Evolutionary conservation across 1,140 invertebrate species (phyloP).

Genomic region (Anadara kagoshimensis): DNA sequence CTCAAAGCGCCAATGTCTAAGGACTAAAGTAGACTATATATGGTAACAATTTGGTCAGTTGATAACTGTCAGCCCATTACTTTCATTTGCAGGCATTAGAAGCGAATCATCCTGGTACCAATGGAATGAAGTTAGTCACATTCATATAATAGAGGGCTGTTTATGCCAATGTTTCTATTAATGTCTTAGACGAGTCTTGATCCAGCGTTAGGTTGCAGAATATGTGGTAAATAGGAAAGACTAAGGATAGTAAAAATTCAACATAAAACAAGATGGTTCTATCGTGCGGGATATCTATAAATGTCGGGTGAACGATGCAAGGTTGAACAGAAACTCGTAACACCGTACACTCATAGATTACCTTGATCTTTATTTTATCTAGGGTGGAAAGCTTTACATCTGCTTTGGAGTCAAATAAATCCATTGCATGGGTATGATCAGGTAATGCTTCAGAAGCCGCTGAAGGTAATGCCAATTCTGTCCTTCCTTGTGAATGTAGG

Average conservation of each 20-base stretch:
- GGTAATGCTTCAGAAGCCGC: constrained; percentile 22
- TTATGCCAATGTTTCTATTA: background rate
- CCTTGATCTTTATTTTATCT: constrained; percentile 56
- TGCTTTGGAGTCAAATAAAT: constrained; percentile 36
- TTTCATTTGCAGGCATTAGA: background rate
- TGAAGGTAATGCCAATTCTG: too few species aligned
- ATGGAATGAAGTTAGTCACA: background rate
- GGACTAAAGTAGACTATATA: constrained; percentile 3
- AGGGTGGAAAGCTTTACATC: constrained; percentile 42
- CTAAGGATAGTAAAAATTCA: background rate
- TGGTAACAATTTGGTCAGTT: background rate
- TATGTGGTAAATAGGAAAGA: constrained; percentile 1
- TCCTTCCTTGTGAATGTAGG: too few species aligned
- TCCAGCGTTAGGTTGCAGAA: background rate
- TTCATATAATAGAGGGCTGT: too few species aligned
- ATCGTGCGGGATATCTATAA: constrained; percentile 5
- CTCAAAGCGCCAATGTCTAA: background rate
- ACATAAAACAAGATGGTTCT: constrained; percentile 10
- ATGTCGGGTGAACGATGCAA: constrained; percentile 11
- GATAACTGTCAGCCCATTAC: background rate
- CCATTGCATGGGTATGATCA: constrained; percentile 34
- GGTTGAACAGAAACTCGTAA: constrained; percentile 4
- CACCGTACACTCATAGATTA: constrained; percentile 28
- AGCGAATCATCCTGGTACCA: background rate
- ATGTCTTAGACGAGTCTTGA: background rate